Evolutionary conservation across 2,113 vertebrate species (phyloP).

Genomic region (Microcebus lehilahytsara): DNA sequence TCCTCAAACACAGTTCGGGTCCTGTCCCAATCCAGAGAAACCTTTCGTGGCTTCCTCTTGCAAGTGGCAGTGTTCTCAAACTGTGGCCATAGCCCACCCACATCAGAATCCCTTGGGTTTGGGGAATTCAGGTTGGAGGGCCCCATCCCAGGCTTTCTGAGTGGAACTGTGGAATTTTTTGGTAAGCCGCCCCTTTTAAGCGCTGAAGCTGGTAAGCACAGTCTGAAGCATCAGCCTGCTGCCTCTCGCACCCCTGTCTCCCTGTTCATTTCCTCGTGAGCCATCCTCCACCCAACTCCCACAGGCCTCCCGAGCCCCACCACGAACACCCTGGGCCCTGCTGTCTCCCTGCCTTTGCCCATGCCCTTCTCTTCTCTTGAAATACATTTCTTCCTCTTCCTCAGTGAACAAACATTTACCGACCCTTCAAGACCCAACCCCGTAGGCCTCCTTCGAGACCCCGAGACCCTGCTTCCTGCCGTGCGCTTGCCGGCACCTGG

Average conservation of each 20-base stretch:
- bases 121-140: neutral
- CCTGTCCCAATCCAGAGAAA: neutral
- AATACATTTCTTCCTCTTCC: neutral
- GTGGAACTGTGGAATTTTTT: neutral
- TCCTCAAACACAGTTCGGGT: neutral
- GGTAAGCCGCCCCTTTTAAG: neutral
- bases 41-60: neutral
- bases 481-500: fast-evolving
- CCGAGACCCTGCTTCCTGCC: neutral
- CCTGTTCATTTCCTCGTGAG: neutral
- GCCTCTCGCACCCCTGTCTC: neutral
- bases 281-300: neutral
- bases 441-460: neutral
- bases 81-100: neutral
- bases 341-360: no score
- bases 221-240: neutral
- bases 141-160: neutral
- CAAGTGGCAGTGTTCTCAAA: neutral
- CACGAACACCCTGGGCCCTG: neutral
- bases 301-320: neutral
- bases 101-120: neutral
- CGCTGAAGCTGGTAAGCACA: neutral
- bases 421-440: neutral
- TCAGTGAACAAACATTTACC: neutral
- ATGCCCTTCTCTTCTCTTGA: neutral